Evolutionary conservation across 2,888 invertebrate species (phyloP).

Genomic region (Leptinotarsa tumamoca): DNA sequence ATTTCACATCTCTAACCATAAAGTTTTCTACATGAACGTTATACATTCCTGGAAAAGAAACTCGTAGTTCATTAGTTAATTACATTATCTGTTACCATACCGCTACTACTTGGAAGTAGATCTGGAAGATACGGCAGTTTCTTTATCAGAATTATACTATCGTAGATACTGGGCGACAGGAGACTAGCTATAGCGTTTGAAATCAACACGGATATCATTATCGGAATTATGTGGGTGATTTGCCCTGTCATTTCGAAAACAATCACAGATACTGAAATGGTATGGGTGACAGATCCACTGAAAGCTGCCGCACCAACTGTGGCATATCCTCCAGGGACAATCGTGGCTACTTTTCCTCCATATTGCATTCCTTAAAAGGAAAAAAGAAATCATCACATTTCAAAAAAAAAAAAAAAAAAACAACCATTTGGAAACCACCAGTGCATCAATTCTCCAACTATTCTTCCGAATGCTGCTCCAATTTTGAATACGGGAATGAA

Average conservation of each 20-base stretch:
- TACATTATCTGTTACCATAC: conserved; percentile 60
- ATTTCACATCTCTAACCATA: conserved; percentile 92
- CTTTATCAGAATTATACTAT: conserved; percentile 97
- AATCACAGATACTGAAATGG: conserved; percentile 97
- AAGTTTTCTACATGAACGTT: conserved; percentile 97
- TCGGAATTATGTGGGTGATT: conserved; percentile 95
- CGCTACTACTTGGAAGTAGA: conserved; percentile 87
- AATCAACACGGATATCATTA: conserved; percentile 95
- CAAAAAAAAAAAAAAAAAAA: too few relatives aligned
- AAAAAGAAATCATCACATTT: background rate
- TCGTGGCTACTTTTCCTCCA: conserved; percentile 86
- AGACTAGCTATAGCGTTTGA: conserved; percentile 94
- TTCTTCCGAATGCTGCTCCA: conserved; percentile 92
- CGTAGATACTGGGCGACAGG: conserved; percentile 97
- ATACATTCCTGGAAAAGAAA: conserved; percentile 80
- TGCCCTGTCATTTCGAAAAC: conserved; percentile 99
- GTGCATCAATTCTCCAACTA: conserved; percentile 94
- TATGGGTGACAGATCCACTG: conserved; percentile 97
- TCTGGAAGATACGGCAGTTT: conserved; percentile 97
- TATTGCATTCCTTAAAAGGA: conserved; percentile 81
- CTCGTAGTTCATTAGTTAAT: background rate
- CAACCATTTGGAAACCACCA: conserved; percentile 83
- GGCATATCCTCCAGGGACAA: conserved; percentile 96
- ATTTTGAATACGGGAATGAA: conserved; percentile 98
- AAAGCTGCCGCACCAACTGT: conserved; percentile 97